Evolutionary conservation across 2,797 vertebrate species (phyloP).

Genomic region (Nannoperca australis): DNA sequence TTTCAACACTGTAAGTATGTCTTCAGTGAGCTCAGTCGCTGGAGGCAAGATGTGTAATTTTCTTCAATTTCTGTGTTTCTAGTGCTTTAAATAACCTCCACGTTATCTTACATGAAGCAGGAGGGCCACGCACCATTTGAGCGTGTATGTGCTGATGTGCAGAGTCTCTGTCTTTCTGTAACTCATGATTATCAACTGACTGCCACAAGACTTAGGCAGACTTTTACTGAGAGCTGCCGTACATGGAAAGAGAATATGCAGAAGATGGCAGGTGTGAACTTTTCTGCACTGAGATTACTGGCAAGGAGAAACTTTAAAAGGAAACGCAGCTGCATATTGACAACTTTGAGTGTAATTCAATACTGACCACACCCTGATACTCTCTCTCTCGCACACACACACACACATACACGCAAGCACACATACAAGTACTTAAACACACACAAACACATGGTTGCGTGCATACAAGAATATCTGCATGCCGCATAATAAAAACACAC

Average conservation of each 20-base stretch:
- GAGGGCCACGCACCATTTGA: constrained; percentile 15
- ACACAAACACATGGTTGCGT: constrained; percentile 8
- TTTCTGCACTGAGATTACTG: constrained; percentile 26
- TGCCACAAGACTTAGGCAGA: constrained; percentile 17
- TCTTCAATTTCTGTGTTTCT: constrained; percentile 10
- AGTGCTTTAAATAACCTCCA: constrained; percentile 40
- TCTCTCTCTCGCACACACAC: neutral
- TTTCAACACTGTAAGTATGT: neutral
- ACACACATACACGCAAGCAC: neutral
- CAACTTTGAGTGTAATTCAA: constrained; percentile 5
- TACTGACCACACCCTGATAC: constrained; percentile 54
- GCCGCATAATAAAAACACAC: constrained; percentile 49
- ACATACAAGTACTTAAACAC: constrained; percentile 26
- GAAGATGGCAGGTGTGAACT: constrained; percentile 26
- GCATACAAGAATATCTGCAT: constrained; percentile 15
- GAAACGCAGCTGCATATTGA: constrained; percentile 17
- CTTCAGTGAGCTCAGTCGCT: constrained; percentile 9
- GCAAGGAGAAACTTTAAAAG: constrained; percentile 16
- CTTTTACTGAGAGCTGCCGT: neutral
- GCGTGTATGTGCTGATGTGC: constrained; percentile 11
- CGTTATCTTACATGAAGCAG: constrained; percentile 18
- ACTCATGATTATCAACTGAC: constrained; percentile 55
- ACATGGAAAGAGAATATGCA: neutral
- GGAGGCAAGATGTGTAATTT: constrained; percentile 26
- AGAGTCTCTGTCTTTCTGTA: constrained; percentile 20